phyloP scores from a whole-genome alignment of 1,140 invertebrate species.

The Drosophila kikkawai region DNA sequence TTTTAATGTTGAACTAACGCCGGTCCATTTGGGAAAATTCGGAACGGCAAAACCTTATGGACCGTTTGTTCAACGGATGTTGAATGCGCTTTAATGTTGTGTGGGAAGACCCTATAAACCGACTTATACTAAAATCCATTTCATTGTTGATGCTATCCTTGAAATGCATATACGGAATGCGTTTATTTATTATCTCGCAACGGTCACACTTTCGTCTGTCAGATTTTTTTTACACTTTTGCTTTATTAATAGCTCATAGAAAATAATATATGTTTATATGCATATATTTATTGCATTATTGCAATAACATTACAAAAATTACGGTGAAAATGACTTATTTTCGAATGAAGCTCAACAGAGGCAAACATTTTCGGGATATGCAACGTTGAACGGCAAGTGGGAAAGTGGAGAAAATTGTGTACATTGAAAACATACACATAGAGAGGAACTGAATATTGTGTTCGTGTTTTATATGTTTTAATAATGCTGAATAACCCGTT shows the following conservation, averaged over 20 bases:
- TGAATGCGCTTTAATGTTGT: too few species aligned
- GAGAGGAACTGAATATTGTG: not conserved
- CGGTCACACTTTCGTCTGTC: constrained; percentile 10
- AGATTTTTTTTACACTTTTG: constrained; percentile 18
- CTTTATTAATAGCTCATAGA: constrained; percentile 31
- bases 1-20: too few species aligned
- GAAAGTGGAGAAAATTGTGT: constrained; percentile 32
- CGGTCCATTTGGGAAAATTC: too few species aligned
- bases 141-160: not conserved
- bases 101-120: too few species aligned
- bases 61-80: too few species aligned
- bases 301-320: not conserved
- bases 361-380: constrained; percentile 12
- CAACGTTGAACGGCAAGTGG: constrained; percentile 22
- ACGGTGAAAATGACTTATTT: constrained; percentile 8
- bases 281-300: constrained; percentile 18
- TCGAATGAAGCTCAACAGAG: constrained; percentile 1
- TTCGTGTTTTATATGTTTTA: not conserved
- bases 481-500: not conserved
- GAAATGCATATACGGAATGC: not conserved
- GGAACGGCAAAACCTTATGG: too few species aligned
- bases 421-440: not conserved
- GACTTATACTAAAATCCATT: not conserved
- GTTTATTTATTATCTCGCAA: constrained; percentile 1
- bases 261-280: constrained; percentile 15